Base-by-base conservation (phyloP, 2,888 invertebrate species). In the Conchocele bisecta region DNA sequence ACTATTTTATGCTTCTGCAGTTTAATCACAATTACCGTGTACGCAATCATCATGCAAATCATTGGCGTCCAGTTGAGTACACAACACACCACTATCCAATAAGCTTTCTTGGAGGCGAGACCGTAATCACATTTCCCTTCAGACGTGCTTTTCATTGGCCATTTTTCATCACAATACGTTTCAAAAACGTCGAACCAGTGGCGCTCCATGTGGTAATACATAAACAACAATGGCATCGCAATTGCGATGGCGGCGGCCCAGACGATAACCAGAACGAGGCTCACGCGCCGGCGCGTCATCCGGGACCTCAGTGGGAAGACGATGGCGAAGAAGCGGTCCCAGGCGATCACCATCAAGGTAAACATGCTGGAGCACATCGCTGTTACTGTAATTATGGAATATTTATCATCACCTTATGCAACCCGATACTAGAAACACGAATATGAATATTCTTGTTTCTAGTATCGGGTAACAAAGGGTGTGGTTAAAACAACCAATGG, bases 31-130 rank as follows among this genome's bases (percentile, higher is more conserved):
- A 88, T 87, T 33, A 86, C 75, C 0, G 82, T 83, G 64, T 87
- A 88, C 20, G 79, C 77, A 6, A 84, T 63, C 26, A 76, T 79
- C 86, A 85, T 86, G 22, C 80, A 79, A 2, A 85, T 48, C 88
- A 88, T 87, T 2, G 86, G 88, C 24, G 87, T 77, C 88, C 88
- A 88, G 81, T 86, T 88, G n/a, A 86, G 66, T 17, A 85, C 84
- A n/a, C 83, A 83, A 17, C 83, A 78, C n/a, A 88, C 82, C 26
- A 83, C 75, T 15, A 83, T 84, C 88, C 88, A 88, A 74, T 83
- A 88, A 7, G 81, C 79, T 42, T 83, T 72, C 50, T 85, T 85
- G 0, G 86, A 84, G 26, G 68, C 79, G 15, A 79, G 65, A 2
- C 87, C 87, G 17, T 68, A 46, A 57, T 87, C 86, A 77, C 86